Evolutionary conservation across 2,797 vertebrate genomes (phyloP).

Genomic region (Diglossa cyanea): DNA sequence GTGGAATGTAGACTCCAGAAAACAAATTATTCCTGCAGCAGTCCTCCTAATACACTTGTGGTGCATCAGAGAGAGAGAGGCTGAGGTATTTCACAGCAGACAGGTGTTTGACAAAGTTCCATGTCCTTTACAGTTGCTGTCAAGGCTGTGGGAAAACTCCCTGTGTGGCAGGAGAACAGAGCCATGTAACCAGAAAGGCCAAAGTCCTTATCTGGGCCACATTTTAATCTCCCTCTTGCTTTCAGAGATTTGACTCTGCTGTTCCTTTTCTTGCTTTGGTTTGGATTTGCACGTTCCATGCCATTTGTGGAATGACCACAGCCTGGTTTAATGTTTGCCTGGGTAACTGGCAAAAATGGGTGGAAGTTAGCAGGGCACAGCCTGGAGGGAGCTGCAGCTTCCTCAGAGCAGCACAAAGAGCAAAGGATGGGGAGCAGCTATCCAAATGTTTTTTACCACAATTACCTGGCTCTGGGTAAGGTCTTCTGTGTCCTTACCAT

Average conservation of each 20-base stretch:
- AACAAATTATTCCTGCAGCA: neutral
- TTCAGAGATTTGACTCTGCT: neutral
- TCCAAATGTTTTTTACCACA: neutral
- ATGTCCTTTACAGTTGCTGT: neutral
- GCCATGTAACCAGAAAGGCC: neutral
- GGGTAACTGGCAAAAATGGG: neutral
- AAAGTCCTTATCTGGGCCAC: neutral
- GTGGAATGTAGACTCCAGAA: neutral
- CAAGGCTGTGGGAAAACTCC: constrained; percentile 34
- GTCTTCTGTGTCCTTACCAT: neutral
- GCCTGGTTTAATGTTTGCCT: neutral
- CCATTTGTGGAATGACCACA: neutral
- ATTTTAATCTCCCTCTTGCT: neutral
- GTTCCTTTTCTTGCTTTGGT: neutral
- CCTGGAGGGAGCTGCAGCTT: neutral
- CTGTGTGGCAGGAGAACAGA: neutral
- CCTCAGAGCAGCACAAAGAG: fast-evolving
- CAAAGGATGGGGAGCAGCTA: neutral
- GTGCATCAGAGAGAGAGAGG: neutral
- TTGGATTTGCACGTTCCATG: neutral
- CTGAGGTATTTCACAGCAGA: neutral
- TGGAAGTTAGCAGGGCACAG: neutral
- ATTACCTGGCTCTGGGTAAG: neutral
- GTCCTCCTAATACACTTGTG: neutral
- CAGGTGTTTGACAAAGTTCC: neutral